These are phyloP conservation scores for Penelope pileata DNA, from an alignment of 2,113 vertebrate species.

Conservation along the genomic window DNA sequence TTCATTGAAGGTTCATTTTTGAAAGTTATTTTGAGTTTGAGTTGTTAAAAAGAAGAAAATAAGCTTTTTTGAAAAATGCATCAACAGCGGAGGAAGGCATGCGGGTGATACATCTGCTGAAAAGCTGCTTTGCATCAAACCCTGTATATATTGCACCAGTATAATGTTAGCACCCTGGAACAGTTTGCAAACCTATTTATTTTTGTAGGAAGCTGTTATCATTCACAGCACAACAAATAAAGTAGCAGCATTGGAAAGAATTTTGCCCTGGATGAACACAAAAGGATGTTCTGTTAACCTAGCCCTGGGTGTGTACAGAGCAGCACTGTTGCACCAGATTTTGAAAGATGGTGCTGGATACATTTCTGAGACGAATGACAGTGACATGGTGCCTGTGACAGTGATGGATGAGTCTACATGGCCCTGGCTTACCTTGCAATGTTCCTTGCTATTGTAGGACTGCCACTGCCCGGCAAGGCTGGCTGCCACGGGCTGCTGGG, in stretches of 20 bases:
- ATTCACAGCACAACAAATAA: neutral
- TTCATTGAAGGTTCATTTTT: neutral
- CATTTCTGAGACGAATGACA: neutral
- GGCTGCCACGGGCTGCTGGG: neutral
- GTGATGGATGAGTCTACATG: neutral
- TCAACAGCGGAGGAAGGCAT: neutral
- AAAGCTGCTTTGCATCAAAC: neutral
- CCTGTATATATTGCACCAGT: neutral
- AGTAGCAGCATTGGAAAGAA: neutral
- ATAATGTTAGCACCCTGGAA: neutral
- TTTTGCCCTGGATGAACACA: neutral
- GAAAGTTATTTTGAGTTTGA: neutral
- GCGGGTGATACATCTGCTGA: neutral
- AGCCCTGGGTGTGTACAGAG: neutral
- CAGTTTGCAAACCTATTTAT: neutral
- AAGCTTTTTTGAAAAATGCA: neutral
- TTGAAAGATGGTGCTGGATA: neutral
- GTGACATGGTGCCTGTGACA: neutral
- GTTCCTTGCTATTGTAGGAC: neutral
- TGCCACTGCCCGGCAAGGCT: neutral
- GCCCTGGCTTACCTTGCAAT: neutral
- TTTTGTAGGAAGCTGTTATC: neutral
- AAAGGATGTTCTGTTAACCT: neutral
- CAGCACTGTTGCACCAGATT: neutral
- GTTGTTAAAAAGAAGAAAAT: neutral